Evolutionary conservation across 2,888 invertebrate genomes (phyloP).

Genomic region (Acanthoscelides obtectus): DNA sequence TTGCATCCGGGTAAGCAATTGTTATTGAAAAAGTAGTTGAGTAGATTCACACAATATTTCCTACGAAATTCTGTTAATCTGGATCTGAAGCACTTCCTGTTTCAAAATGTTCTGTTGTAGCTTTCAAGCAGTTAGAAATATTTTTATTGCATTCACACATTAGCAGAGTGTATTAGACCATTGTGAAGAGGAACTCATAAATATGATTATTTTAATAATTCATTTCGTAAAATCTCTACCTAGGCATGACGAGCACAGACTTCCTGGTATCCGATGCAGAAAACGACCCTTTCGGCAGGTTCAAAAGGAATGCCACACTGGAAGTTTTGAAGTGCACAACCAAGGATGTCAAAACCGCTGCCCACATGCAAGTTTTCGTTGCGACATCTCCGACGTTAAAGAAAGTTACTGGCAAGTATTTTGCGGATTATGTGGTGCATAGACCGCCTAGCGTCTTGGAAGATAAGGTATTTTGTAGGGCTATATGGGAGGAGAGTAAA

Average conservation of each 20-base stretch:
- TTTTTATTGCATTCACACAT: too few species aligned
- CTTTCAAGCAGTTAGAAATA: too few species aligned
- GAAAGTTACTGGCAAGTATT: constrained; percentile 25
- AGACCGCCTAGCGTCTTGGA: constrained; percentile 20
- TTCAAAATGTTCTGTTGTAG: too few species aligned
- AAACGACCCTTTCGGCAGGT: constrained; percentile 2
- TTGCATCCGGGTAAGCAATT: constrained; percentile 19
- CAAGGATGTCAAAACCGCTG: constrained; percentile 20
- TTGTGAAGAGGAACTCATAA: too few species aligned
- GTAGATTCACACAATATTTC: too few species aligned
- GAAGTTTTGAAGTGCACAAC: constrained; percentile 14
- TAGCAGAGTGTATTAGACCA: too few species aligned
- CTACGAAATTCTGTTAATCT: too few species aligned
- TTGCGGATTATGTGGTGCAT: constrained; percentile 23
- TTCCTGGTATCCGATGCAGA: constrained; percentile 16
- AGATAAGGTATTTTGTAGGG: constrained; percentile 19
- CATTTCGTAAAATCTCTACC: too few species aligned
- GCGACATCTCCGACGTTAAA: constrained; percentile 21
- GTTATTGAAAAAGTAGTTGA: too few species aligned
- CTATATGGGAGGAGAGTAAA: constrained; percentile 24
- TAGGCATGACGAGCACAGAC: constrained; percentile 28
- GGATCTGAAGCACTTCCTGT: too few species aligned
- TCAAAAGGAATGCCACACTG: constrained; percentile 8
- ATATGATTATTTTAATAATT: too few species aligned
- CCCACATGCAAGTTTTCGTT: constrained; percentile 21